phyloP scores from a whole-genome alignment of 2,797 vertebrate species.

The Sparidentex hasta region DNA sequence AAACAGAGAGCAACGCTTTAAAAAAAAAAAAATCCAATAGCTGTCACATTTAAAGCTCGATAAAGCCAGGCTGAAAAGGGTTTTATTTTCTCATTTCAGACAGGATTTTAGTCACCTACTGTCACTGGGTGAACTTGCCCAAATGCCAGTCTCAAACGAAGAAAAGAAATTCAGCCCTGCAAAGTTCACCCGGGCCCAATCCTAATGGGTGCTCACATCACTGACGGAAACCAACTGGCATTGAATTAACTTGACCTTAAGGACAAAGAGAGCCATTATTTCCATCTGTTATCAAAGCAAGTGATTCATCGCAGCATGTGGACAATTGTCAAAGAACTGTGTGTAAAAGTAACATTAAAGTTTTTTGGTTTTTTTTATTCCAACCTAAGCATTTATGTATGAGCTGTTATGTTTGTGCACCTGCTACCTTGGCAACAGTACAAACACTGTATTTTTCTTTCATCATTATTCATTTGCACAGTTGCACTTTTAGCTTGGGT shows the following conservation, averaged over 20 bases:
- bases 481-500: slow-evolving; percentile 37
- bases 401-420: slow-evolving; percentile 42
- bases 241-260: slow-evolving; percentile 39
- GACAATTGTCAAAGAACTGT: background rate
- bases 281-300: slow-evolving; percentile 30
- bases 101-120: slow-evolving; percentile 10
- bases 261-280: slow-evolving; percentile 29
- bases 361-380: background rate
- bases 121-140: background rate
- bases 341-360: slow-evolving; percentile 30
- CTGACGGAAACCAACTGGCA: slow-evolving; percentile 4
- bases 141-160: background rate
- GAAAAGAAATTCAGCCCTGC: background rate
- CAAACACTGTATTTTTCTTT: slow-evolving; percentile 50
- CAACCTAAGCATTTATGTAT: slow-evolving; percentile 42
- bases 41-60: background rate
- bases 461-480: slow-evolving; percentile 50
- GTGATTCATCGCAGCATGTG: slow-evolving; percentile 28
- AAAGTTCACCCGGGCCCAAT: slow-evolving; percentile 32
- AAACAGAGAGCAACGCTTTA: background rate
- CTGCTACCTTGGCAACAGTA: slow-evolving; percentile 47
- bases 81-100: slow-evolving; percentile 12
- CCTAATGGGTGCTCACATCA: slow-evolving; percentile 38
- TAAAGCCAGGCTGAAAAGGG: slow-evolving; percentile 7
- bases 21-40: background rate